Evolutionary conservation across 2,797 vertebrate species (phyloP), one percentile per base, ranked within the genome.

Genomic region (Chaetophractus vellerosus): DNA sequence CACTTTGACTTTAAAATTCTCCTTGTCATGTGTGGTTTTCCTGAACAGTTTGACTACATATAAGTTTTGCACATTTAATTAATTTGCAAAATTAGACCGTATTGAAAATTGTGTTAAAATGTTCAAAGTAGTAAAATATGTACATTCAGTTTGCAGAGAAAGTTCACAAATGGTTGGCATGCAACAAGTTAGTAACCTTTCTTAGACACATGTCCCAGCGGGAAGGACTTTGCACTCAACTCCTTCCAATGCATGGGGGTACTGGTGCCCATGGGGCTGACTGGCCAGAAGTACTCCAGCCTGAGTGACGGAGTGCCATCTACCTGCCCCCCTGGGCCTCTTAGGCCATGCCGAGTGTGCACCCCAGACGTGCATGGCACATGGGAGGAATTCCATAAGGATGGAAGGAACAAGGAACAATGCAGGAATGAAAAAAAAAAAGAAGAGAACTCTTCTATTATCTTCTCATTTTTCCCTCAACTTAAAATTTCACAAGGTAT

Each of bases 1-100:
- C n/a, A 59, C 63, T 87, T 94, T 88, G 59, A 75, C 75, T 91
- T 93, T 28, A 71, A 92, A 93, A 74, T 24, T 88, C 45, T 72
- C 19, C 66, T 28, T 19, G 36, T 63, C 71, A 68, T 26, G 1
- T 52, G 12, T 84, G 45, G 38, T 61, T 95, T 80, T 28, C 41
- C 55, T 82, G 61, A 75, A 95, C 11, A 72, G 48, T 74, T 86
- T 82, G 52, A 50, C 71, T 95, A 88, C 91, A 85, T 61, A 69
- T 12, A 93, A 52, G 36, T 80, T 92, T 86, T 83, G 7, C 2
- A 50, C 74, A 23, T 61, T 94, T 84, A 83, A 90, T 82, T 75
- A 84, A 94, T 76, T 68, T 52, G 24, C 96, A 88, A 93, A 93
- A 66, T 83, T 79, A 79, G 81, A 75, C 15, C 14, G 68, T 75